Percentiles rank a stretch among this genome's conserved stretches.
phyloP scores from a whole-genome alignment of 2,888 invertebrate species.

The Melangyna quadrimaculata region DNA sequence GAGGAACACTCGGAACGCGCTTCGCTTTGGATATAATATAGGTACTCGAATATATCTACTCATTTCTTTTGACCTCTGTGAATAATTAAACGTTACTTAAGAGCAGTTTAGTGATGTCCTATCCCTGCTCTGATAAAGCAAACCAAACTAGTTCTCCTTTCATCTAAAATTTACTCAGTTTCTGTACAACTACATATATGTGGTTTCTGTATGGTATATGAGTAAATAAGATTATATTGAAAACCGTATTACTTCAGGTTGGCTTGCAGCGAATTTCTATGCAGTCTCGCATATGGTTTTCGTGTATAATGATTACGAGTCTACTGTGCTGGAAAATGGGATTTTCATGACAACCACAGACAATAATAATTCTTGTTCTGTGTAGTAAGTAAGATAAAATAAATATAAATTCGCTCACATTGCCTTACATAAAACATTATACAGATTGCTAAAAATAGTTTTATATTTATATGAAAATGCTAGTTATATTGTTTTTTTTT shows the following conservation, averaged over 20 bases:
- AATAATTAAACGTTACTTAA: conserved; percentile 46
- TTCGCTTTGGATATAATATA: no score
- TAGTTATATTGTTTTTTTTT: no score
- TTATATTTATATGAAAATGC: neutral
- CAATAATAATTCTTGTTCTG: neutral
- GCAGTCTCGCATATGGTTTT: neutral
- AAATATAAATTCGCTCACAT: neutral
- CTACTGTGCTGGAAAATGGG: conserved; percentile 5
- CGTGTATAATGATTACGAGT: conserved; percentile 22
- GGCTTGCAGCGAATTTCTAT: conserved; percentile 38
- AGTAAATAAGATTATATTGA: neutral
- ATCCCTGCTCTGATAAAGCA: neutral
- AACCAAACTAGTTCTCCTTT: neutral
- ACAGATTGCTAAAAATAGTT: neutral
- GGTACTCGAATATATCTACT: no score
- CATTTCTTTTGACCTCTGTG: conserved; percentile 20
- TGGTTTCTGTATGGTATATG: no score
- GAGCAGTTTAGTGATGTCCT: conserved; percentile 36
- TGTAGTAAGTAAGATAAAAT: conserved; percentile 7
- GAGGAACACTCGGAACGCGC: conserved; percentile 23
- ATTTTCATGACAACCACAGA: neutral
- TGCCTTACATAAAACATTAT: neutral
- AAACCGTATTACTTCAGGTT: conserved; percentile 54
- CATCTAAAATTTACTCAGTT: conserved; percentile 23
- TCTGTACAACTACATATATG: neutral